phyloP scores from a whole-genome alignment of 2,888 invertebrate species.

The Parthenolecanium corni region DNA sequence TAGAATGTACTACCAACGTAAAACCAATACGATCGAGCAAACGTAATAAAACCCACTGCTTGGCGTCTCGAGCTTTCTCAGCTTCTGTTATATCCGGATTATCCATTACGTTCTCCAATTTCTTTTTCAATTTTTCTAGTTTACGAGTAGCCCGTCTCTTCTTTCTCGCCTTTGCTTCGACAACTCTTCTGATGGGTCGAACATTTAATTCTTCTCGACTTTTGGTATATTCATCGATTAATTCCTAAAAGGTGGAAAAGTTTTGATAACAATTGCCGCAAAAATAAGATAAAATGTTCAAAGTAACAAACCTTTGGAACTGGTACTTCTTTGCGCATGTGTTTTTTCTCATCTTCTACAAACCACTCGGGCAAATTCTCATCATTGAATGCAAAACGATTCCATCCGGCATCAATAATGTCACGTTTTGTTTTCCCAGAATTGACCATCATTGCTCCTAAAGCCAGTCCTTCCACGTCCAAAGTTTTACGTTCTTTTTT shows the following conservation, averaged over 20 bases:
- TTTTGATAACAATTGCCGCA: not conserved
- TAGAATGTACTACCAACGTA: not conserved
- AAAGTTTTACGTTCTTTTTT: conserved; percentile 55
- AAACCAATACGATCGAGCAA: not conserved
- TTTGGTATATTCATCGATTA: conserved; percentile 74
- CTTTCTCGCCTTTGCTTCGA: conserved; percentile 96
- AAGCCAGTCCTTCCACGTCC: conserved; percentile 75
- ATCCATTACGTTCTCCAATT: conserved; percentile 86
- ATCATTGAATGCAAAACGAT: conserved; percentile 86
- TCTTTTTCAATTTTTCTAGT: conserved; percentile 88
- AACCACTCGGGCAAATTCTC: conserved; percentile 93
- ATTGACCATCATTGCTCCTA: conserved; percentile 81
- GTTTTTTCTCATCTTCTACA: conserved; percentile 78
- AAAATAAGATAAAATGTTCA: not conserved
- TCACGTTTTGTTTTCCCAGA: conserved; percentile 86
- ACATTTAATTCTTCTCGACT: conserved; percentile 76
- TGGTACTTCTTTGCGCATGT: conserved; percentile 70
- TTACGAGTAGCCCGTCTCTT: conserved; percentile 77
- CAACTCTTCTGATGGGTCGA: conserved; percentile 91
- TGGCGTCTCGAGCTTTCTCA: conserved; percentile 88
- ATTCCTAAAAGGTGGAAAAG: conserved; percentile 52
- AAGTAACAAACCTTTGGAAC: conserved; percentile 57
- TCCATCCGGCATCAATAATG: conserved; percentile 80
- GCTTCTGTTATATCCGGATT: conserved; percentile 77
- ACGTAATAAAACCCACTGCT: conserved; percentile 52